These are phyloP conservation scores for Chrysolophus pictus DNA, from an alignment of 2,797 vertebrate species.

Conservation along the genomic window DNA sequence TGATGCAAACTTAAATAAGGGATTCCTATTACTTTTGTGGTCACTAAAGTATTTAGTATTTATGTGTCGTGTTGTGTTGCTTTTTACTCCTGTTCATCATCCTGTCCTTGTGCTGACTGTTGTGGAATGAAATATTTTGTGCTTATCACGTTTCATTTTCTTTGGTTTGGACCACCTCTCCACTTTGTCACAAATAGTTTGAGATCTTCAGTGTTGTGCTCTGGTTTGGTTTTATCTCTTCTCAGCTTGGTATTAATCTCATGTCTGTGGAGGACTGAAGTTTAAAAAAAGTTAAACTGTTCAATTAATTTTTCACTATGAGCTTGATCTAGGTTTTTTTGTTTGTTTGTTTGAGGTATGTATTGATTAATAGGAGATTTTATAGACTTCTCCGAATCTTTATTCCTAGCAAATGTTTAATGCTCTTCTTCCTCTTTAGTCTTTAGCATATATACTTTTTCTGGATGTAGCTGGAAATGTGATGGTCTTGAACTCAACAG, in stretches of 20 bases:
- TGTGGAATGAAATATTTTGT: conserved; percentile 16
- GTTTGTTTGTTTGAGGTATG: neutral
- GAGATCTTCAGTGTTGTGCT: neutral
- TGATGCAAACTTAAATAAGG: rapidly evolving
- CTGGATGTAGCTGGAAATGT: rapidly evolving
- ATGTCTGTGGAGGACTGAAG: neutral
- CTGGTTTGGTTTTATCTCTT: neutral
- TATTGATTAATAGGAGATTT: neutral
- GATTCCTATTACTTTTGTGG: neutral
- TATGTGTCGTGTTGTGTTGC: too few species aligned
- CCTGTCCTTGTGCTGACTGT: neutral
- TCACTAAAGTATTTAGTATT: neutral
- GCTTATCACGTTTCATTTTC: neutral
- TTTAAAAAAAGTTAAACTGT: neutral
- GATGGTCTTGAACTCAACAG: neutral
- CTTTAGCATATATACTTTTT: neutral
- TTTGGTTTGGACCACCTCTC: conserved; percentile 32
- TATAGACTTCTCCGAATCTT: neutral
- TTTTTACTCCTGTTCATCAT: neutral
- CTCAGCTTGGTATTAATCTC: neutral
- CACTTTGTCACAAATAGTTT: neutral
- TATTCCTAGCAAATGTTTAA: neutral
- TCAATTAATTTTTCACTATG: neutral
- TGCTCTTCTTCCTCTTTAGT: neutral
- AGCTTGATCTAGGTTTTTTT: neutral